phyloP scores from a whole-genome alignment of 2,888 invertebrate species.

The Aleiodes alternator region DNA sequence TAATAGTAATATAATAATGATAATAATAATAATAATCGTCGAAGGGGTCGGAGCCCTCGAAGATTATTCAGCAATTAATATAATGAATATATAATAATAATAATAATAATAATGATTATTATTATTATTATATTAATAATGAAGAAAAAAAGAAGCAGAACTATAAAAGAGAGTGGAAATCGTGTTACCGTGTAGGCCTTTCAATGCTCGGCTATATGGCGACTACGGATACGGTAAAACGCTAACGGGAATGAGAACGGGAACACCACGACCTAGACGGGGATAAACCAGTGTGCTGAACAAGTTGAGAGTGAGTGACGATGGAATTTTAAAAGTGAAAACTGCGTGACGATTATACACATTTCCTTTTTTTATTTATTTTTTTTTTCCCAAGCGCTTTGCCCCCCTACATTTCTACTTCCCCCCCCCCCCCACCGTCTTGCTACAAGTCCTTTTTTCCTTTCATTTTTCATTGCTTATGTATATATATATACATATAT shows the following conservation, averaged over 20 bases:
- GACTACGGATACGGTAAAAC: constrained; percentile 60
- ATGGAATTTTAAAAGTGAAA: constrained; percentile 70
- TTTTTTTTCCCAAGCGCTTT: constrained; percentile 35
- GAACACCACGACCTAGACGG: constrained; percentile 68
- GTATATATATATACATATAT: not conserved
- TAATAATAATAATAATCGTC: no score
- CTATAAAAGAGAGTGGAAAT: constrained; percentile 38
- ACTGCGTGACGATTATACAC: constrained; percentile 63
- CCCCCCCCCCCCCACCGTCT: constrained; percentile 47
- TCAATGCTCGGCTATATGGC: constrained; percentile 13
- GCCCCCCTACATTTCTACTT: constrained; percentile 42
- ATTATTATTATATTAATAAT: no score
- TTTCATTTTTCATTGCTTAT: constrained; percentile 5
- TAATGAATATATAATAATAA: no score
- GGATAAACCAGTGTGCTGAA: constrained; percentile 52
- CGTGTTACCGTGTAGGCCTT: constrained; percentile 33
- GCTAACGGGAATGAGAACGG: constrained; percentile 69
- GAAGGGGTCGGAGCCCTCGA: no score
- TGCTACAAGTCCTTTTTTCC: constrained; percentile 34
- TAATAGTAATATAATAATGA: no score
- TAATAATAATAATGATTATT: no score
- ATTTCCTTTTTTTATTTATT: constrained; percentile 26
- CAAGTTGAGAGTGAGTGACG: constrained; percentile 58
- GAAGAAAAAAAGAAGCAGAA: not conserved
- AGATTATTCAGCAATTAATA: no score